Evolutionary conservation across 2,113 vertebrate genomes (phyloP), one percentile per base, ranked within the genome.

Genomic region (Climacteris rufus): DNA sequence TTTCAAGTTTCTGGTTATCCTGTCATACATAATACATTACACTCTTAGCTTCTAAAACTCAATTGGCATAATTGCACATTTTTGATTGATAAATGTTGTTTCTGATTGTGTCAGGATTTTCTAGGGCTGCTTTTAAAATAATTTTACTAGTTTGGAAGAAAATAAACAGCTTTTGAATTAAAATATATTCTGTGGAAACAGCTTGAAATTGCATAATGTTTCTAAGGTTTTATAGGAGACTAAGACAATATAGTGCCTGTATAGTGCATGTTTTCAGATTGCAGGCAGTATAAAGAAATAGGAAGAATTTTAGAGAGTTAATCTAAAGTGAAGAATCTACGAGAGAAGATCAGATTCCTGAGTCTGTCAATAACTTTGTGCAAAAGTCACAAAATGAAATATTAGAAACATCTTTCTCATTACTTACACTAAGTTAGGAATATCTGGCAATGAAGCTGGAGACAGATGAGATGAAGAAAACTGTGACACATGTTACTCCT

Each of bases 381-480:
- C 52, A 83, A 24, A 87, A 49, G 44, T 78, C 45, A 74, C 35
- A 89, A 74, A 88, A 94, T 54, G 10, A 64, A 97, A 96, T 96
- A 79, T 17, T 59, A 85, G 65, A 74, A 91, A 93, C n/a, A 79
- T 40, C 83, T 79, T 95, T 94, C 93, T 96, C 75, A 85, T 76
- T 12, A 74, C 72, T 96, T 94, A 94, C 44, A 83, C 83, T 90
- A 90, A 64, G 78, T 94, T 94, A 95, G 63, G 87, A 96, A 94
- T 83, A 74, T 81, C 63, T 94, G 88, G 45, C 81, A 96, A 90
- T 96, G 35, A 81, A 80, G 65, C 74, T 97, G 70, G 49, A 97
- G 90, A 93, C 82, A 97, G 77, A 97, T 89, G 78, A 97, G 92
- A 97, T 44, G 61, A 91, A 87, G 88, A 97, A 97, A 97, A 86